Evolutionary conservation across 2,888 invertebrate genomes (phyloP).

Genomic region (Acholoe squamosa): DNA sequence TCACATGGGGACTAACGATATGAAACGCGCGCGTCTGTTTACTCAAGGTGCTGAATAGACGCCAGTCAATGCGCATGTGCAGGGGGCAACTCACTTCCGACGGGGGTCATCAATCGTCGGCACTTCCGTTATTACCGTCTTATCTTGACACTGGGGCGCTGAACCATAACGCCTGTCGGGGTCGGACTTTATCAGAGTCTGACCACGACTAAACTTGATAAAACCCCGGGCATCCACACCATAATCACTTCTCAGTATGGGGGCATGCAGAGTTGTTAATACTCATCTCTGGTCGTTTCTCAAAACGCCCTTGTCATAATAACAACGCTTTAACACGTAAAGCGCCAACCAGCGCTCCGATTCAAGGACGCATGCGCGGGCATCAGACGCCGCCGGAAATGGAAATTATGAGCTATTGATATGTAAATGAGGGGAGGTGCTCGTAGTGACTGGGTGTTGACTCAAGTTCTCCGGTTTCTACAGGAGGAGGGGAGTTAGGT

Average conservation of each 20-base stretch:
- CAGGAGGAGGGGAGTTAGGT: not conserved
- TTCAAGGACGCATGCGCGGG: constrained; percentile 51
- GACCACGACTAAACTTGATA: constrained; percentile 49
- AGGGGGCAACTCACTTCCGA: constrained; percentile 13
- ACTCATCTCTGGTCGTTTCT: constrained; percentile 30
- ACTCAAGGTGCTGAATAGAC: constrained; percentile 54
- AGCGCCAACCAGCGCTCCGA: not conserved
- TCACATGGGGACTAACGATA: constrained; percentile 22
- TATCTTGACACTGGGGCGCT: constrained; percentile 53
- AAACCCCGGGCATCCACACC: not conserved
- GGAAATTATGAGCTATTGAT: constrained; percentile 59
- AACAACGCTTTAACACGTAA: constrained; percentile 19
- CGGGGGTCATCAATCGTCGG: constrained; percentile 52
- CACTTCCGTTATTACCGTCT: constrained; percentile 51
- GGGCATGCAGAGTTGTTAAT: constrained; percentile 33
- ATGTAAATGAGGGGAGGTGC: constrained; percentile 42
- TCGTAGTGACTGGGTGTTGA: constrained; percentile 33
- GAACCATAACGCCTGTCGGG: constrained; percentile 47
- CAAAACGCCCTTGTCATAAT: constrained; percentile 46
- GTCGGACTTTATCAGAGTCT: constrained; percentile 17
- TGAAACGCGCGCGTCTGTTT: constrained; percentile 26
- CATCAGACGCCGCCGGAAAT: constrained; percentile 54
- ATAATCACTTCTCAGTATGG: constrained; percentile 47
- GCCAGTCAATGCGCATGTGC: constrained; percentile 14
- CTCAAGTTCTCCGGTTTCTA: constrained; percentile 41